These are phyloP conservation scores for Cenopis cana DNA, from an alignment of 2,888 invertebrate genomes.

Conservation along the genomic window DNA sequence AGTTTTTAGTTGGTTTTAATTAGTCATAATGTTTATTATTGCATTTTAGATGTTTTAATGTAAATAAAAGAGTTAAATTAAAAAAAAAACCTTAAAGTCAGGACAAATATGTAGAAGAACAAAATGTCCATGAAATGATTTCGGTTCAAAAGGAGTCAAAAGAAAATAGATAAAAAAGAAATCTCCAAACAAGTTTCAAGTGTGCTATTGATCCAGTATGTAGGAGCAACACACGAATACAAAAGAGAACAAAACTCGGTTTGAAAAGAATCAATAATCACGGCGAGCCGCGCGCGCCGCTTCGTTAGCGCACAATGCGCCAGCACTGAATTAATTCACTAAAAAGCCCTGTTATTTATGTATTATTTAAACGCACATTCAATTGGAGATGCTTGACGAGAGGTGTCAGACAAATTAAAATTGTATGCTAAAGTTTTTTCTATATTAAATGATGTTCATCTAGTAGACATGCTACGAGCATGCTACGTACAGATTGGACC, in stretches of 20 bases:
- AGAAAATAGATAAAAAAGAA: background rate
- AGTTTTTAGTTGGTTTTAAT: too few species aligned
- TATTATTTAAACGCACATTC: constrained; percentile 17
- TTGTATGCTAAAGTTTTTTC: constrained; percentile 18
- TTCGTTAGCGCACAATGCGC: constrained; percentile 44
- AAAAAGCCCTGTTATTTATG: constrained; percentile 40
- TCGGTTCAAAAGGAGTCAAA: background rate
- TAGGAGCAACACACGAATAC: constrained; percentile 3
- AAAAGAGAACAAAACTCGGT: constrained; percentile 20
- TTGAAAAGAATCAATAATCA: constrained; percentile 38
- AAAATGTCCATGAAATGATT: background rate
- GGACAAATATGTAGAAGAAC: too few species aligned
- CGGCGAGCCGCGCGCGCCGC: constrained; percentile 15
- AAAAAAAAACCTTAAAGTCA: too few species aligned
- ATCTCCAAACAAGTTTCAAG: background rate
- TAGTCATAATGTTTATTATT: too few species aligned
- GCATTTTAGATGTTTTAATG: too few species aligned
- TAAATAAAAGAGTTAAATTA: too few species aligned
- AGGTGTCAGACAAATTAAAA: constrained; percentile 36
- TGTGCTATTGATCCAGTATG: background rate
- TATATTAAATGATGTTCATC: background rate
- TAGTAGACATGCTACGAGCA: background rate
- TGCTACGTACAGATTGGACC: too few species aligned
- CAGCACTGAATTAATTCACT: constrained; percentile 17
- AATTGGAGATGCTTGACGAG: constrained; percentile 18